Evolutionary conservation across 2,888 invertebrate genomes (phyloP).

Genomic region (Heterodera filipjevi): DNA sequence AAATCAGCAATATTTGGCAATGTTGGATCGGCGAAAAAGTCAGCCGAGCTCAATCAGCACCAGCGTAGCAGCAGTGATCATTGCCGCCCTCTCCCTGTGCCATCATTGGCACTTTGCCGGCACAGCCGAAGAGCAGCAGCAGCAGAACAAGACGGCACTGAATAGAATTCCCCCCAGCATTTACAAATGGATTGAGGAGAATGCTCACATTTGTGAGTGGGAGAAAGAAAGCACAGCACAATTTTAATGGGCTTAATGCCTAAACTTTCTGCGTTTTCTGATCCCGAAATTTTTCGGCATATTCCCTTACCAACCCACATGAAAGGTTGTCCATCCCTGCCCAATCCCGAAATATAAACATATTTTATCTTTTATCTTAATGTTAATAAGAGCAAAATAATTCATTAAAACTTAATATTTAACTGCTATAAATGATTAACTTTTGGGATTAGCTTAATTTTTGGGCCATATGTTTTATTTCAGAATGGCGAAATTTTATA

Average conservation of each 20-base stretch:
- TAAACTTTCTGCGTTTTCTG: background rate
- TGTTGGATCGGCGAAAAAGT: background rate
- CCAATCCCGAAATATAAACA: too few species aligned
- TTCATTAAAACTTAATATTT: too few species aligned
- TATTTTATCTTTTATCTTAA: too few species aligned
- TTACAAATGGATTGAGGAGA: conserved; percentile 60
- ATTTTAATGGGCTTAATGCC: conserved; percentile 4
- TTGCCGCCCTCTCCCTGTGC: background rate
- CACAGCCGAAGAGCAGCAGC: background rate
- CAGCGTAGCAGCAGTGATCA: background rate
- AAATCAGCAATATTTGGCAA: too few species aligned
- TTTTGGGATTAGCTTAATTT: too few species aligned
- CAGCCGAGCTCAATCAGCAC: background rate
- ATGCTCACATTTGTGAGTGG: conserved; percentile 61
- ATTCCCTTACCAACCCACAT: too few species aligned
- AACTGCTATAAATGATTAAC: too few species aligned
- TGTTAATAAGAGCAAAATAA: too few species aligned
- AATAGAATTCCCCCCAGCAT: conserved; percentile 52
- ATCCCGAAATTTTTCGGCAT: too few species aligned
- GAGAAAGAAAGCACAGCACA: background rate
- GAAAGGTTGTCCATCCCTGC: too few species aligned
- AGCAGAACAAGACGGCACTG: background rate
- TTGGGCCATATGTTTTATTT: too few species aligned
- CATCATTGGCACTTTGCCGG: background rate
- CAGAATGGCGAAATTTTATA: background rate